Conservation (phyloP, 30 jellyfish, hydroid and myxozoan species). For the Hydra vulgaris region DNA sequence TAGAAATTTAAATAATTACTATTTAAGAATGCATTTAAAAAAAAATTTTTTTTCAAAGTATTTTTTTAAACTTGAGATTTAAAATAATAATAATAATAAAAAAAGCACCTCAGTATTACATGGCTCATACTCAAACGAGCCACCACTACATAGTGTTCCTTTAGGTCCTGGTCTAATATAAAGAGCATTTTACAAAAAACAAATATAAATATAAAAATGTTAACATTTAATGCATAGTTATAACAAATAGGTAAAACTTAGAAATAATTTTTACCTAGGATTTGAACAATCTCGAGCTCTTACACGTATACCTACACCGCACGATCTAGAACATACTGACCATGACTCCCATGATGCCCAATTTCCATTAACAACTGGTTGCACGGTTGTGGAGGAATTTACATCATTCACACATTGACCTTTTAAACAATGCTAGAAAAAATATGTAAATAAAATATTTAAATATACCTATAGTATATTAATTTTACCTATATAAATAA, state of each 20-base stretch:
- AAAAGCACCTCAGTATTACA: constrained; percentile 31
- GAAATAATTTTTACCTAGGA: constrained; percentile 46
- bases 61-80: too few species aligned
- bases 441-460: background rate
- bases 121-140: constrained; percentile 21
- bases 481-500: too few species aligned
- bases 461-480: background rate
- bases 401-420: constrained; percentile 51
- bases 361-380: constrained; percentile 53
- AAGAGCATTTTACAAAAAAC: background rate
- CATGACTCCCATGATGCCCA: constrained; percentile 74
- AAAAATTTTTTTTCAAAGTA: too few species aligned
- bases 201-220: too few species aligned
- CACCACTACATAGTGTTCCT: constrained; percentile 59
- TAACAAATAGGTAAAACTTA: too few species aligned
- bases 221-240: too few species aligned
- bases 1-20: too few species aligned
- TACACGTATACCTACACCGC: constrained; percentile 68
- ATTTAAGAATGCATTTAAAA: too few species aligned
- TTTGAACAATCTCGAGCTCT: constrained; percentile 46
- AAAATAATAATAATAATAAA: too few species aligned
- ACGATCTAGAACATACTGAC: constrained; percentile 59
- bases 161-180: constrained; percentile 51
- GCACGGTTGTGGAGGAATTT: background rate
- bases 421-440: constrained; percentile 55